Percentiles rank a stretch among this genome's conserved stretches.
Evolutionary conservation across 2,797 vertebrate species (phyloP).

Genomic region (Myripristis murdjan): DNA sequence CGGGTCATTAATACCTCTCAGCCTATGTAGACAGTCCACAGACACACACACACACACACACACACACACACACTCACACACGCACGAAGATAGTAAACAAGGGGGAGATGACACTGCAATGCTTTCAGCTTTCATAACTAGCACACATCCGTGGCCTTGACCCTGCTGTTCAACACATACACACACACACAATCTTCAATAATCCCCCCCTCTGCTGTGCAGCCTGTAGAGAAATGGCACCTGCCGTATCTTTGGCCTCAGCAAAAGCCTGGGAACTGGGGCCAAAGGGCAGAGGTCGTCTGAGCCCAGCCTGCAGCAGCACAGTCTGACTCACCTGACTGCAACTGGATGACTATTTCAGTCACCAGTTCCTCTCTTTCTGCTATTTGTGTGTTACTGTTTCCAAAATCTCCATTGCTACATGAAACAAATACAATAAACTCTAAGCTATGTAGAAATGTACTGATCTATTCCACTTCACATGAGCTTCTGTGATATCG

Average conservation of each 20-base stretch:
- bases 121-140: slow-evolving; percentile 60
- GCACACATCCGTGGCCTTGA: slow-evolving; percentile 39
- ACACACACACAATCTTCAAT: slow-evolving; percentile 14
- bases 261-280: neutral
- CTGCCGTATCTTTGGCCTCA: slow-evolving; percentile 5
- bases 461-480: no score
- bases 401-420: no score
- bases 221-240: slow-evolving; percentile 19
- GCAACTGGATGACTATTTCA: no score
- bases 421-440: no score
- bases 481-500: no score
- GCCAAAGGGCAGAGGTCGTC: slow-evolving; percentile 12
- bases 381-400: no score
- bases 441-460: no score
- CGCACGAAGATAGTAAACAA: slow-evolving; percentile 58
- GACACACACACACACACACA: no score
- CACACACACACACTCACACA: slow-evolving; percentile 36
- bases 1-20: slow-evolving; percentile 38
- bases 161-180: slow-evolving; percentile 21
- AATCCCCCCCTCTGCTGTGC: neutral
- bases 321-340: no score
- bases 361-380: no score
- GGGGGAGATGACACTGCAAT: slow-evolving; percentile 26
- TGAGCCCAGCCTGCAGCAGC: neutral
- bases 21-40: slow-evolving; percentile 14